phyloP scores from a whole-genome alignment of 2,888 invertebrate species.

The Germaria angustata region DNA sequence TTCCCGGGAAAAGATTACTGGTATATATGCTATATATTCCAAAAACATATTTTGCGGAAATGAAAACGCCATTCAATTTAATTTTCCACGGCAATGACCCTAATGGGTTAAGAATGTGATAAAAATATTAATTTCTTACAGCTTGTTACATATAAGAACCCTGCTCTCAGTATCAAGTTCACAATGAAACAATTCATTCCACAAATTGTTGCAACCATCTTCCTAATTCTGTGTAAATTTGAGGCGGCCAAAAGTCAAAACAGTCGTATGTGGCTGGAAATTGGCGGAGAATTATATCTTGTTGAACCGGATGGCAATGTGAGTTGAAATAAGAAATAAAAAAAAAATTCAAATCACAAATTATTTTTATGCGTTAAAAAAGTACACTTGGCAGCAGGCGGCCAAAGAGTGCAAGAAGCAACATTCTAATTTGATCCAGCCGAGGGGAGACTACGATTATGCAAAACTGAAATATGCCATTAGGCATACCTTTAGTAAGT shows the following conservation, averaged over 20 bases:
- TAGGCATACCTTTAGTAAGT: constrained; percentile 48
- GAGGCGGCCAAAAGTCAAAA: background rate
- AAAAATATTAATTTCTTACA: background rate
- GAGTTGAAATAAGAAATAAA: background rate
- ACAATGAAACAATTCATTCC: constrained; percentile 34
- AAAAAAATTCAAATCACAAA: background rate
- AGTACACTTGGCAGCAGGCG: constrained; percentile 55
- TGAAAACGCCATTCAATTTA: too few relatives aligned
- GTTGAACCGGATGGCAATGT: constrained; percentile 27
- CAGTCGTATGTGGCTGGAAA: constrained; percentile 30
- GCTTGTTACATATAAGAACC: background rate
- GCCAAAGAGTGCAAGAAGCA: constrained; percentile 12
- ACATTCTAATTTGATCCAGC: constrained; percentile 22
- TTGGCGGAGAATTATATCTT: constrained; percentile 10
- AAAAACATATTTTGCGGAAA: too few relatives aligned
- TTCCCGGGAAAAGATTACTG: too few relatives aligned
- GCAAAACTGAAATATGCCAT: constrained; percentile 17
- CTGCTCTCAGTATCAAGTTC: background rate
- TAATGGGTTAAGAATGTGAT: constrained; percentile 26
- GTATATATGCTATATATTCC: too few relatives aligned
- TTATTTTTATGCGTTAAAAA: background rate
- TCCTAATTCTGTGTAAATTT: background rate
- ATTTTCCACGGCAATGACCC: background rate
- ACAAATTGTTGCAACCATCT: background rate
- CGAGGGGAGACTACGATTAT: constrained; percentile 17